Evolutionary conservation across 2,888 invertebrate genomes (phyloP).

Genomic region (Heliconius hortense): DNA sequence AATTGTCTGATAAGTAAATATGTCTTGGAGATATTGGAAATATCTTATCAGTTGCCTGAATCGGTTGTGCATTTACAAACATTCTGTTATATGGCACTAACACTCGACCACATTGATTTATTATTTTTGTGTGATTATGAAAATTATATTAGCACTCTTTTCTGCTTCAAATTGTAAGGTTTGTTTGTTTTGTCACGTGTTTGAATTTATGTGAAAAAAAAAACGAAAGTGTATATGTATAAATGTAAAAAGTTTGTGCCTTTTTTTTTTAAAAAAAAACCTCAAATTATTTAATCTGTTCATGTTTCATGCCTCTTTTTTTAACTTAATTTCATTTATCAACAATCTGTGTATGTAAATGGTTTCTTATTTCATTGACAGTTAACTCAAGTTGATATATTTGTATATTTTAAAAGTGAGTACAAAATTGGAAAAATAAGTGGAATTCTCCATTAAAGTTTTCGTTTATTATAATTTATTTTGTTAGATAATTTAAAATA

Average conservation of each 20-base stretch:
- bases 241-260: slow-evolving; percentile 19
- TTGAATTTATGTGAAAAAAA: slow-evolving; percentile 46
- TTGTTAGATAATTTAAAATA: too few species aligned
- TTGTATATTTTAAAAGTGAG: background rate
- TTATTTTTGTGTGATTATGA: slow-evolving; percentile 48
- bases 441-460: too few species aligned
- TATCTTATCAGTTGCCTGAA: slow-evolving; percentile 67
- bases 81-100: slow-evolving; percentile 40
- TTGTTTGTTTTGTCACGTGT: too few species aligned
- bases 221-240: slow-evolving; percentile 31
- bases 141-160: slow-evolving; percentile 55
- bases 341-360: background rate
- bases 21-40: slow-evolving; percentile 38
- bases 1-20: slow-evolving; percentile 29
- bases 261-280: background rate
- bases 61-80: slow-evolving; percentile 55
- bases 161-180: slow-evolving; percentile 40
- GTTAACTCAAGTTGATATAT: background rate
- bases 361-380: background rate
- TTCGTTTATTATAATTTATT: too few species aligned
- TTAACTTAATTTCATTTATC: background rate
- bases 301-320: background rate
- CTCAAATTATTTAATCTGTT: background rate
- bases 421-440: background rate
- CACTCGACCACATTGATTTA: slow-evolving; percentile 44